Evolutionary conservation across 2,113 vertebrate species (phyloP).

Genomic region (Trochalopteron elliotii): DNA sequence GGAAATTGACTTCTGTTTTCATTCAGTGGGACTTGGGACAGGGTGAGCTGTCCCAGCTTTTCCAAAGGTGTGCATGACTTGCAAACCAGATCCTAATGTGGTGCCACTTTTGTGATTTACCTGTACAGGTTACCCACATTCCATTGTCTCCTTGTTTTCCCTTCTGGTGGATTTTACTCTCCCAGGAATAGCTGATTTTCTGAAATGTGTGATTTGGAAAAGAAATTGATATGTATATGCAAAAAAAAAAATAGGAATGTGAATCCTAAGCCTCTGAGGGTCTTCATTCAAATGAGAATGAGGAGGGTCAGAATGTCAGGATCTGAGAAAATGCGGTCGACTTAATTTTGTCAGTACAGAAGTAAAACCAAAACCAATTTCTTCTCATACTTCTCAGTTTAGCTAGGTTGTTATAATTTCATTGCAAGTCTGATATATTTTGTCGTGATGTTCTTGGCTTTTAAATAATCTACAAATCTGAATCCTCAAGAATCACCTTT

Average conservation of each 20-base stretch:
- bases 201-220: neutral
- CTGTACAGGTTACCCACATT: neutral
- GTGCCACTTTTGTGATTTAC: neutral
- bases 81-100: neutral
- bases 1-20: neutral
- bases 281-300: neutral
- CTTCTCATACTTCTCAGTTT: neutral
- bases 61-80: neutral
- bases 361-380: neutral
- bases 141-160: neutral
- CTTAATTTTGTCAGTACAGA: neutral
- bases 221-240: neutral
- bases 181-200: neutral
- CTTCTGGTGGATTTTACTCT: neutral
- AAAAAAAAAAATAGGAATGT: neutral
- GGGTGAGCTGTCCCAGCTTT: neutral
- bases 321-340: fast-evolving
- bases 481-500: neutral
- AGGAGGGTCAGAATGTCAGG: neutral
- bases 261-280: neutral
- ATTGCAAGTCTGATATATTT: neutral
- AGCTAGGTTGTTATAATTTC: neutral
- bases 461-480: neutral
- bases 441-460: fast-evolving
- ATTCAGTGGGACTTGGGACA: neutral